Evolutionary conservation across 2,797 vertebrate species (phyloP), one percentile per base, ranked within the genome.

Genomic region (Halcyon badia): DNA sequence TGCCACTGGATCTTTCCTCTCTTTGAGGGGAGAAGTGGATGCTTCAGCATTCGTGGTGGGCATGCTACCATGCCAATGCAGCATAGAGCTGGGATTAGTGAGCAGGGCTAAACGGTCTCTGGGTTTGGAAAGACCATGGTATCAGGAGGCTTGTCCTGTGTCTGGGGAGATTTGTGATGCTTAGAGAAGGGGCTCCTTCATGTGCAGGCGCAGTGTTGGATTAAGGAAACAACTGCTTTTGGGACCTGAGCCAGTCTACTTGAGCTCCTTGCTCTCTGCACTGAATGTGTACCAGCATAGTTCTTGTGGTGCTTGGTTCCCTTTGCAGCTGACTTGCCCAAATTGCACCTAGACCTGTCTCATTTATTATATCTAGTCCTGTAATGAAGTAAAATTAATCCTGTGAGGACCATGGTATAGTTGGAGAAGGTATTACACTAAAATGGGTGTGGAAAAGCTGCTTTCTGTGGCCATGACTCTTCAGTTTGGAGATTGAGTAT

Each of bases 161-260:
- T 31, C 41, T 79, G 62, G 33, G 52, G 26, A 21, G 42, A n/a
- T 68, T 84, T 7, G 6, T 12, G 49, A 39, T 56, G 52, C 16
- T 68, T n/a, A 54, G 57, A 56, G 65, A 64, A 78, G 11, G 4
- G 6, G 16, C 7, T 61, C 6, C 37, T 48, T 70, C 21, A 6
- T 1, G 2, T 35, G 17, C 10, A 66, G 26, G n/a, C 62, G 10
- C 6, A 18, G 9, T 10, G 11, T 5, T 46, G 42, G 2, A 1
- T 42, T 80, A 37, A 16, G 22, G 73, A 49, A 70, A 31, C 22
- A 14, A 26, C 8, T 33, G 5, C 22, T 2, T 42, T 14, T 71
- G 52, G 8, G 14, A 24, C 16, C 48, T 58, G 30, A 46, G 22
- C 7, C 24, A 11, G 8, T 51, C 7, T 37, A 37, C 37, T n/a